Evolutionary conservation across 2,888 invertebrate genomes (phyloP).

Genomic region (Bombylius major): DNA sequence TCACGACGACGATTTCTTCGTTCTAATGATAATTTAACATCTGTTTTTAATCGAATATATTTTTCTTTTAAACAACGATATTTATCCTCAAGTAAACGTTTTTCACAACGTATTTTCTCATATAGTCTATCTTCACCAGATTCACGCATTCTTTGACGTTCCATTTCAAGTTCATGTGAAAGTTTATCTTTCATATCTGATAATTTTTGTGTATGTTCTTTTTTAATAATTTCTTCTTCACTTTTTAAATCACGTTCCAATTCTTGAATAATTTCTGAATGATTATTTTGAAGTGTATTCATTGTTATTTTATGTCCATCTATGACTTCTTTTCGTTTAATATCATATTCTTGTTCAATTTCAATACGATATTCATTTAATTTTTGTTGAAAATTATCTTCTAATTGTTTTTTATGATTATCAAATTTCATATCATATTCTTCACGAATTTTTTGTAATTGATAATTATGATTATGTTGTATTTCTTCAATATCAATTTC

Average conservation of each 20-base stretch:
- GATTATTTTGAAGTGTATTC: constrained; percentile 31
- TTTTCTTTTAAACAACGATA: constrained; percentile 71
- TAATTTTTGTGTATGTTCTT: constrained; percentile 53
- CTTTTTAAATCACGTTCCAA: constrained; percentile 33
- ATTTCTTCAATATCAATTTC: constrained; percentile 25
- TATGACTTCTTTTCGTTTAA: constrained; percentile 41
- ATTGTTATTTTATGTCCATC: constrained; percentile 39
- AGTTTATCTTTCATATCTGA: constrained; percentile 49
- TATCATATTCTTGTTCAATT: constrained; percentile 37
- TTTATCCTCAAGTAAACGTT: constrained; percentile 60
- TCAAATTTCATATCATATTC: constrained; percentile 32
- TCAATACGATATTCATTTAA: constrained; percentile 31
- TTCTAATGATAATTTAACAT: constrained; percentile 65
- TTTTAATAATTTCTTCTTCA: constrained; percentile 54
- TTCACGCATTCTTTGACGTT: constrained; percentile 34
- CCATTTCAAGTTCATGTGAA: constrained; percentile 43
- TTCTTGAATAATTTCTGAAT: constrained; percentile 31
- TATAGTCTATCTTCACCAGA: constrained; percentile 39
- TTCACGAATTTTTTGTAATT: constrained; percentile 33
- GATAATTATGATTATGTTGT: constrained; percentile 30
- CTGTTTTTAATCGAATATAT: constrained; percentile 64
- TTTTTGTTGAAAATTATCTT: constrained; percentile 36
- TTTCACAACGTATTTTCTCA: constrained; percentile 56
- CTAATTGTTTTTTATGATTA: constrained; percentile 39
- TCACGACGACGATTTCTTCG: constrained; percentile 54